A percentile compares a stretch with the other conserved stretches of the same genome.
Evolutionary conservation across 2,888 invertebrate species (phyloP).

Genomic region (Salticus scenicus): DNA sequence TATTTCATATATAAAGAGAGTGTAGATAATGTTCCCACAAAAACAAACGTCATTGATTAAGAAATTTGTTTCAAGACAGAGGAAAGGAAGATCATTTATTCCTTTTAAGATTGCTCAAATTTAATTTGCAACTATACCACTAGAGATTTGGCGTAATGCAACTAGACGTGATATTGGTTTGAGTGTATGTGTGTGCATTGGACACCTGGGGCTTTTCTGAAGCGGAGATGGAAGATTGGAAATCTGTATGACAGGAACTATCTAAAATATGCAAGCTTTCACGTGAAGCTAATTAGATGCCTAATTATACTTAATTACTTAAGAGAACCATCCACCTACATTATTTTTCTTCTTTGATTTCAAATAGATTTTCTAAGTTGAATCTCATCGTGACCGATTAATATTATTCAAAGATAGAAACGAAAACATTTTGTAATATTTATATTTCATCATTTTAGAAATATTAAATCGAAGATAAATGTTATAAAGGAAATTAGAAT

Average conservation of each 20-base stretch:
- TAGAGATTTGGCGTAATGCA: conserved; percentile 22
- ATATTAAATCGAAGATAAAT: too few species aligned
- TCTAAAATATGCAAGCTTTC: conserved; percentile 65
- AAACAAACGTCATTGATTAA: too few species aligned
- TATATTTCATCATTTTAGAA: too few species aligned
- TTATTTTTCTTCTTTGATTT: conserved; percentile 46
- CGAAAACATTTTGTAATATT: too few species aligned
- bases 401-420: too few species aligned
- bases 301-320: conserved; percentile 66
- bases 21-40: too few species aligned
- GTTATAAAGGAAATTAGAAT: too few species aligned
- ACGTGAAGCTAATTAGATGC: conserved; percentile 63
- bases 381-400: too few species aligned
- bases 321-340: conserved; percentile 40
- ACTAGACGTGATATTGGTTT: conserved; percentile 40
- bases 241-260: conserved; percentile 52
- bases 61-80: too few species aligned
- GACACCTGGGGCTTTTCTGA: conserved; percentile 39
- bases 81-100: too few species aligned
- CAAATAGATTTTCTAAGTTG: conserved; percentile 35
- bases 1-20: too few species aligned
- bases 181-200: too few species aligned
- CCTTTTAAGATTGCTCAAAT: conserved; percentile 29
- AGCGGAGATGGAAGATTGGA: conserved; percentile 43
- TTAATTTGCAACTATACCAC: conserved; percentile 48